These are phyloP conservation scores for Hyalella azteca DNA, from an alignment of 2,888 invertebrate species.

Conservation along the genomic window DNA sequence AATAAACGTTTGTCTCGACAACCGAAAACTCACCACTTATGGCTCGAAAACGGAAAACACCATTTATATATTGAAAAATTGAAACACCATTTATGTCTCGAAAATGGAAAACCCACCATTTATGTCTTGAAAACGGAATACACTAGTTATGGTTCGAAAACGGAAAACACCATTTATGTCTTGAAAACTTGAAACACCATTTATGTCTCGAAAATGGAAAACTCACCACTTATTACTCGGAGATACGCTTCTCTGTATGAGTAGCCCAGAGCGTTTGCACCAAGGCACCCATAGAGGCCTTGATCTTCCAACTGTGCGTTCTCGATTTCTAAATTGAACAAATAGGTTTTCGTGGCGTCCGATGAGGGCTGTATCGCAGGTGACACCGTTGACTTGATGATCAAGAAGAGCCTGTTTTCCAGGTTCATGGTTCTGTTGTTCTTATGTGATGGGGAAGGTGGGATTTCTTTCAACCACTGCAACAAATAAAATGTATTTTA, in stretches of 20 bases:
- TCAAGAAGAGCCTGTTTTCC: background rate
- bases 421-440: slow-evolving; percentile 19
- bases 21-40: no score
- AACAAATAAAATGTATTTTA: background rate
- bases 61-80: no score
- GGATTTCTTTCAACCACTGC: slow-evolving; percentile 34
- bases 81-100: no score
- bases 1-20: no score
- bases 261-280: slow-evolving; percentile 38
- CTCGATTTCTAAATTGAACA: slow-evolving; percentile 21
- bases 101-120: no score
- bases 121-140: no score
- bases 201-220: no score
- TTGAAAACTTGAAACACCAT: no score
- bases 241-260: slow-evolving; percentile 29
- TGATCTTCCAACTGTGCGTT: slow-evolving; percentile 5
- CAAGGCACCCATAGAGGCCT: slow-evolving; percentile 45
- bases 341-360: background rate
- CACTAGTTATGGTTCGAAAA: no score
- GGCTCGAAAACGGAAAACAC: no score
- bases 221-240: slow-evolving; percentile 4
- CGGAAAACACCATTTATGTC: no score
- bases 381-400: background rate
- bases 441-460: background rate
- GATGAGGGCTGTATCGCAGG: background rate